Evolutionary conservation across 2,888 invertebrate genomes (phyloP), one percentile per base, ranked within the genome.

Genomic region (Danaus chrysippus): DNA sequence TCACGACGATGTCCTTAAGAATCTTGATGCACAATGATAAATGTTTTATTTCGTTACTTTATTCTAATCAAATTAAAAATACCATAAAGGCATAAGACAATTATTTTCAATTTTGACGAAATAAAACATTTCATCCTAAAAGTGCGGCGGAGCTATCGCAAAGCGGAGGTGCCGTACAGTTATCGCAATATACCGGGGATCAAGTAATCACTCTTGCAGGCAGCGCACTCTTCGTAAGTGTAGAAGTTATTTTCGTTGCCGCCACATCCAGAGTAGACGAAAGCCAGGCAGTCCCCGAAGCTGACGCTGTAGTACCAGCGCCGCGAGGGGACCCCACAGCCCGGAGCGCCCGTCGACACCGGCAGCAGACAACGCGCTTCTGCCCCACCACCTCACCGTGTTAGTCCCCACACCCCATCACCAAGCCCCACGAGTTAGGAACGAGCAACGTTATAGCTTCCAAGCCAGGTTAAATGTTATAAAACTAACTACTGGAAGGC

Each of bases 161-260:
- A 63, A 64, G 58, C 64, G 56, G 57, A 42, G 56, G 56, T 54
- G 15, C 17, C 19, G 43, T 23, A 61, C n/a, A 54, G 59, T 60
- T 61, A 55, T 56, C 41, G 53, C 17, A 62, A 44, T 41, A 57
- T 62, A 62, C 61, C 61, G 43, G 58, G 41, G 58, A 54, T 54
- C 6, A 52, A 54, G 34, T 83, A 60, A 54, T 23, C 54, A 23
- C 62, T 70, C 66, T 70, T 70, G 81, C 90, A 89, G 73, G 70
- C 68, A 59, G 92, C 85, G 86, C 96, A 97, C 76, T 93, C 92
- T 74, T 94, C 93, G 86, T 93, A 93, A 61, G 94, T 93, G 81
- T 89, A 92, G 93, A 97, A 97, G 91, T 95, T 95, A 92, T 98
- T 98, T 77, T 92, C 93, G 87, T 96, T 97, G 75, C 97, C 97